Percentiles rank a stretch among this genome's conserved stretches.
Evolutionary conservation across 2,113 vertebrate genomes (phyloP).

Genomic region (Sinocyclocheilus anshuiensis): DNA sequence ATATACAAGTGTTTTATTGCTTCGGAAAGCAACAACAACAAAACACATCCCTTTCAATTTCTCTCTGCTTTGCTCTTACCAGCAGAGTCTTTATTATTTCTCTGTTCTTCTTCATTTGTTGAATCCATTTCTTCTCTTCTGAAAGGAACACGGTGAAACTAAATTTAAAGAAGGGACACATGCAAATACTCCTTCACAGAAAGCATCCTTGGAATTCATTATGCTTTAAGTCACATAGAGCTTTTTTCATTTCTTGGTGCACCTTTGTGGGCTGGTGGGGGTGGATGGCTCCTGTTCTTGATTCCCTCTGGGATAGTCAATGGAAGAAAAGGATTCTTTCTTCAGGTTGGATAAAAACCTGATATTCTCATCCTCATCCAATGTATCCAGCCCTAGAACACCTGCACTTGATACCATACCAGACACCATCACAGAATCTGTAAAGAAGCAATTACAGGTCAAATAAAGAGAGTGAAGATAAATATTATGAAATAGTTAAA

Average conservation of each 20-base stretch:
- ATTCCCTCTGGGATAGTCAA: constrained; percentile 86
- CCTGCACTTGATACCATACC: constrained; percentile 63
- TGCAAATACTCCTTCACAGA: not conserved
- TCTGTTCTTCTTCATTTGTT: not conserved
- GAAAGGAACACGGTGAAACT: not conserved
- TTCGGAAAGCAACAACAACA: not conserved
- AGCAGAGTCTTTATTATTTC: not conserved
- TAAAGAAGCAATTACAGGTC: constrained; percentile 43
- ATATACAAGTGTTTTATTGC: not conserved
- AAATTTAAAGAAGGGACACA: not conserved
- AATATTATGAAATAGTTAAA: not conserved
- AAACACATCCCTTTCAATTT: not conserved
- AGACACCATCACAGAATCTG: constrained; percentile 73
- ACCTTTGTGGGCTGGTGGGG: constrained; percentile 67
- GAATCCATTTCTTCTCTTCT: constrained; percentile 8
- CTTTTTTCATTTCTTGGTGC: not conserved
- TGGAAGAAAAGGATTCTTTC: constrained; percentile 76
- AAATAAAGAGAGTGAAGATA: not conserved
- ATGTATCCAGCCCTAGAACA: constrained; percentile 81
- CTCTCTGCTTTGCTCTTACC: constrained; percentile 2
- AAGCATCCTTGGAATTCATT: not conserved
- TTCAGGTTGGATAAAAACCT: constrained; percentile 86
- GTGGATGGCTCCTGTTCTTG: constrained; percentile 82
- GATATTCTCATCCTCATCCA: constrained; percentile 88
- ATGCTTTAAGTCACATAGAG: not conserved